phyloP scores from a whole-genome alignment of 2,888 invertebrate genomes.

The Tenthredo mesomela region DNA sequence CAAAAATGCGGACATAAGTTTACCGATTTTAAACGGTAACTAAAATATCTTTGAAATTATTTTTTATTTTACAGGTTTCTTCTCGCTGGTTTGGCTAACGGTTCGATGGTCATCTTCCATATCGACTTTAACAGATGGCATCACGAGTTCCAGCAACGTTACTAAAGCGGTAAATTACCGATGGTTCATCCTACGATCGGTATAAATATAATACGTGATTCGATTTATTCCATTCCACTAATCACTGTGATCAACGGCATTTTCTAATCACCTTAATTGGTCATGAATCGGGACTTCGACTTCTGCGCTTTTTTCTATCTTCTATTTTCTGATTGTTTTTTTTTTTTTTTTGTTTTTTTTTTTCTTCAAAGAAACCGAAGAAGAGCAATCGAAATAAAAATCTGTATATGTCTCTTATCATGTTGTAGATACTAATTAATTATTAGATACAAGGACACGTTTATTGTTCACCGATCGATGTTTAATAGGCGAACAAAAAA shows the following conservation, averaged over 20 bases:
- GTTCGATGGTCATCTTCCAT: slow-evolving; percentile 99
- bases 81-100: slow-evolving; percentile 97
- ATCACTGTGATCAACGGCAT: slow-evolving; percentile 24
- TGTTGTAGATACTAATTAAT: neutral
- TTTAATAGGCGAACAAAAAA: neutral
- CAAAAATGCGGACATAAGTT: too few species aligned
- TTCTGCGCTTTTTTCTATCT: neutral
- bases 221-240: slow-evolving; percentile 40
- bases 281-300: neutral
- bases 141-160: slow-evolving; percentile 96
- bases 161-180: slow-evolving; percentile 80
- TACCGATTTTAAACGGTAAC: neutral
- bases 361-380: neutral
- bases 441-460: neutral
- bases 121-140: slow-evolving; percentile 99
- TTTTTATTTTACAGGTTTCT: slow-evolving; percentile 89
- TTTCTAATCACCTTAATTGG: neutral
- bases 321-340: neutral
- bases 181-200: neutral
- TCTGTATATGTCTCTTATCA: neutral
- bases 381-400: neutral
- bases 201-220: neutral
- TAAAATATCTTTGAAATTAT: too few species aligned
- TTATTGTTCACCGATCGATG: neutral
- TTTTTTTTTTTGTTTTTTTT: neutral